A percentile compares a stretch with the other conserved stretches of the same genome.
Conservation (phyloP, 1,140 invertebrate genomes). For the Pinna nobilis region DNA sequence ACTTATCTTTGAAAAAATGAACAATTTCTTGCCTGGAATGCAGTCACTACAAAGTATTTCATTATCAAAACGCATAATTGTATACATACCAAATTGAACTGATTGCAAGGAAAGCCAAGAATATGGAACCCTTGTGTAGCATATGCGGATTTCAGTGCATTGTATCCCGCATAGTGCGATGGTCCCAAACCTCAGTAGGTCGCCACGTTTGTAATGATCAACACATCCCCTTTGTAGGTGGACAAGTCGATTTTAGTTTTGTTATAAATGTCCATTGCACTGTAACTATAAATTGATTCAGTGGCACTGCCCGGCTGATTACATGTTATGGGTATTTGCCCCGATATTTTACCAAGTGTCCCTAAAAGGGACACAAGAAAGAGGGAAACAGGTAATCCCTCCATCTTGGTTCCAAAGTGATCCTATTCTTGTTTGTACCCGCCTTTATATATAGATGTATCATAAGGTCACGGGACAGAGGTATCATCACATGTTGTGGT, state of each 20-base stretch:
- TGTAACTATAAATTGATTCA: slow-evolving; percentile 58
- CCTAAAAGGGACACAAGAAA: slow-evolving; percentile 26
- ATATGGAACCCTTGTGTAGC: slow-evolving; percentile 71
- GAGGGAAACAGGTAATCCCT: slow-evolving; percentile 5
- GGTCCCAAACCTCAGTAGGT: slow-evolving; percentile 75
- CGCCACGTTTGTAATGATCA: slow-evolving; percentile 77
- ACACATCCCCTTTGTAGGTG: slow-evolving; percentile 72
- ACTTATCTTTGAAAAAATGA: no score
- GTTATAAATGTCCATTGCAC: slow-evolving; percentile 51
- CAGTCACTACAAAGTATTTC: neutral
- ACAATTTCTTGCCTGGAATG: no score
- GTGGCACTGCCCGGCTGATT: slow-evolving; percentile 38
- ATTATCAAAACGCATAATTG: neutral
- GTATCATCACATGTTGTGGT: no score
- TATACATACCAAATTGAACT: slow-evolving; percentile 74
- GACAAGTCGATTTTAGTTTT: slow-evolving; percentile 60
- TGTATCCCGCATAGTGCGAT: slow-evolving; percentile 72
- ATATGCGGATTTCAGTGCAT: slow-evolving; percentile 70
- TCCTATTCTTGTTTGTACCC: no score
- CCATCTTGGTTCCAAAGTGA: no score
- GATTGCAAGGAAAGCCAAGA: slow-evolving; percentile 78
- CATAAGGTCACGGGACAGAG: no score
- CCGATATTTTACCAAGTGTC: slow-evolving; percentile 6
- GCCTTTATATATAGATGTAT: no score
- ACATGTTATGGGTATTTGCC: slow-evolving; percentile 31